Evolutionary conservation across 2,113 vertebrate genomes (phyloP).

Genomic region (Corythaeola cristata): DNA sequence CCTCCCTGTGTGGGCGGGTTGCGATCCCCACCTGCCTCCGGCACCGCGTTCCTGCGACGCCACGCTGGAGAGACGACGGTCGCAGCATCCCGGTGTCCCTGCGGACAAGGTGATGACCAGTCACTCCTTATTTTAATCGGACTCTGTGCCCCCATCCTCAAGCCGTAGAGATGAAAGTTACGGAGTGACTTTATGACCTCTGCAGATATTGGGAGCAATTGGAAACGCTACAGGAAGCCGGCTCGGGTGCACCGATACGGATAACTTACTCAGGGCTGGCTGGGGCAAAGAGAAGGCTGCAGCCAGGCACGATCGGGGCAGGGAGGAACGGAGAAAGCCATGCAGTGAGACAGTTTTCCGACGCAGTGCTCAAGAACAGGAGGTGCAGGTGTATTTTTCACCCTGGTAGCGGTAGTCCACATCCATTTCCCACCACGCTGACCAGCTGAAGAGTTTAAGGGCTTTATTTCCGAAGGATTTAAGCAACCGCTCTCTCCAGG

Average conservation of each 20-base stretch:
- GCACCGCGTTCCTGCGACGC: neutral
- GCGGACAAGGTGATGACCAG: neutral
- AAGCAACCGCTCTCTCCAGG: neutral
- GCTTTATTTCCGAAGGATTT: neutral
- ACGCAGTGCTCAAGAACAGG: rapidly evolving
- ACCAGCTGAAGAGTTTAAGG: neutral
- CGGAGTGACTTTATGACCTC: neutral
- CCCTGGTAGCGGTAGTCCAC: no score
- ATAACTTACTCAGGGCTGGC: neutral
- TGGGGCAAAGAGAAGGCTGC: neutral
- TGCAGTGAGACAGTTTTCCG: neutral
- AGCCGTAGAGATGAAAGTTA: neutral
- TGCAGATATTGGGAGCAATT: neutral
- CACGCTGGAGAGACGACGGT: neutral
- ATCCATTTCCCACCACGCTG: neutral
- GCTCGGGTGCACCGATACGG: neutral
- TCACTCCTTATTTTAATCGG: neutral
- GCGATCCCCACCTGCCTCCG: neutral
- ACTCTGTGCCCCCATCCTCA: neutral
- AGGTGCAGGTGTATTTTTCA: neutral
- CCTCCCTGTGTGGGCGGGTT: rapidly evolving
- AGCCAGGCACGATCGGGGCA: neutral
- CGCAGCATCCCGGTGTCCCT: neutral
- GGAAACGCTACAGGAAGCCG: neutral
- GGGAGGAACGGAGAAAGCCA: neutral